A percentile compares a stretch with the other conserved stretches of the same genome.
These are phyloP conservation scores for Heliocidaris tuberculata DNA, from an alignment of 35 echinoderm and acorn worm genomes.

Conservation along the genomic window DNA sequence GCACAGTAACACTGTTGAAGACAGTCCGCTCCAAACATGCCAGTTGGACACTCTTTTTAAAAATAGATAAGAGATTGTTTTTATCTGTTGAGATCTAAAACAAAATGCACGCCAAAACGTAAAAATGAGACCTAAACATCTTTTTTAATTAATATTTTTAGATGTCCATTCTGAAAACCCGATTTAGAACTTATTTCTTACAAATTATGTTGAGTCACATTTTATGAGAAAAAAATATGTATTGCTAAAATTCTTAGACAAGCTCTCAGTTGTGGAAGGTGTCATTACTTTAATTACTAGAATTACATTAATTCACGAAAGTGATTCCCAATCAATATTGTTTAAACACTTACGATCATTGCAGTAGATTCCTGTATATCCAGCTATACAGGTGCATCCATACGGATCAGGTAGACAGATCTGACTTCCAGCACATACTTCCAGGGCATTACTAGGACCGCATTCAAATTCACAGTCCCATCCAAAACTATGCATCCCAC, in stretches of 20 bases:
- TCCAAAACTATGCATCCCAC: conserved; percentile 46
- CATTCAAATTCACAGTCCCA: conserved; percentile 49
- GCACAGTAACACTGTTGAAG: conserved; percentile 36
- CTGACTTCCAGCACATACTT: conserved; percentile 29
- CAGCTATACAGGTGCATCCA: conserved; percentile 55
- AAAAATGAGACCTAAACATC: no score
- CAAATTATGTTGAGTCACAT: no score
- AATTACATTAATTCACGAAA: no score
- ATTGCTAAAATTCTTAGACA: no score
- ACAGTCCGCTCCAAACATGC: conserved; percentile 38
- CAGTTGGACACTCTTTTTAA: conserved; percentile 22
- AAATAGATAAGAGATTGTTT: background rate
- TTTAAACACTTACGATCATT: conserved; percentile 30
- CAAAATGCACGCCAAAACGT: no score
- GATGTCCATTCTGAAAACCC: no score
- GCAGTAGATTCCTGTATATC: conserved; percentile 46
- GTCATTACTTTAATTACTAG: no score
- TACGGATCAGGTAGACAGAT: conserved; percentile 72
- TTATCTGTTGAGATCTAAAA: no score
- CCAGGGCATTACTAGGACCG: background rate
- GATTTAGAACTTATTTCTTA: no score
- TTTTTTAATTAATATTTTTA: no score
- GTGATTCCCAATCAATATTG: background rate
- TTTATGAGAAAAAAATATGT: no score
- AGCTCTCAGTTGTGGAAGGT: no score